phyloP scores from a whole-genome alignment of 2,888 invertebrate genomes.

The Ormyrus thymus region DNA sequence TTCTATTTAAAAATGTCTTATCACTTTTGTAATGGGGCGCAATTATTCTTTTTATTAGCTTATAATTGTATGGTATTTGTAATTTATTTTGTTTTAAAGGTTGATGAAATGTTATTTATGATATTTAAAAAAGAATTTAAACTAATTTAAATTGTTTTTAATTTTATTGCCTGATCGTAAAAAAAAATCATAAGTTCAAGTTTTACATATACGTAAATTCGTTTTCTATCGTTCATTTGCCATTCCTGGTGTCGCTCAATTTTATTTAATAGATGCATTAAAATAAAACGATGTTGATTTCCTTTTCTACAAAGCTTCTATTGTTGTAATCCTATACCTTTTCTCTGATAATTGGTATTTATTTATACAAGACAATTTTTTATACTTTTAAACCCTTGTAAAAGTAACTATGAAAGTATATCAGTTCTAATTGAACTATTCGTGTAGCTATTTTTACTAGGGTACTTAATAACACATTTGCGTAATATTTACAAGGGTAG shows the following conservation, averaged over 20 bases:
- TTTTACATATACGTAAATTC: constrained; percentile 39
- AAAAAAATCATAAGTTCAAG: constrained; percentile 36
- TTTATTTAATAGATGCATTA: constrained; percentile 35
- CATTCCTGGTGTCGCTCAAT: constrained; percentile 53
- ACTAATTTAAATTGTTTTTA: constrained; percentile 42
- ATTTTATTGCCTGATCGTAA: constrained; percentile 49
- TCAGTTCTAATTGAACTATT: constrained; percentile 30
- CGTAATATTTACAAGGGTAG: constrained; percentile 14
- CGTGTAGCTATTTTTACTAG: constrained; percentile 28
- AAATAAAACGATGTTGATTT: constrained; percentile 27
- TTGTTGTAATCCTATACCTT: constrained; percentile 35
- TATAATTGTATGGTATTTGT: constrained; percentile 3
- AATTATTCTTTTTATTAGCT: constrained; percentile 13
- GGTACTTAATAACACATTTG: constrained; percentile 29
- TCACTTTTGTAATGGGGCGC: constrained; percentile 15
- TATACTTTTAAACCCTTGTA: constrained; percentile 24
- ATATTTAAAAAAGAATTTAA: neutral
- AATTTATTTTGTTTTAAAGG: constrained; percentile 40
- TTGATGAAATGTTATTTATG: neutral
- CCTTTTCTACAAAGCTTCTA: constrained; percentile 28
- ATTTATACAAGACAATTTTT: constrained; percentile 42
- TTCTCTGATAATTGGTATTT: constrained; percentile 37
- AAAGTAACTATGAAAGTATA: constrained; percentile 28
- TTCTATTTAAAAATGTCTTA: constrained; percentile 17
- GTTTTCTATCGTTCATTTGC: constrained; percentile 49